Conservation (phyloP, 2,888 invertebrate genomes). For the Syrphus vitripennis region DNA sequence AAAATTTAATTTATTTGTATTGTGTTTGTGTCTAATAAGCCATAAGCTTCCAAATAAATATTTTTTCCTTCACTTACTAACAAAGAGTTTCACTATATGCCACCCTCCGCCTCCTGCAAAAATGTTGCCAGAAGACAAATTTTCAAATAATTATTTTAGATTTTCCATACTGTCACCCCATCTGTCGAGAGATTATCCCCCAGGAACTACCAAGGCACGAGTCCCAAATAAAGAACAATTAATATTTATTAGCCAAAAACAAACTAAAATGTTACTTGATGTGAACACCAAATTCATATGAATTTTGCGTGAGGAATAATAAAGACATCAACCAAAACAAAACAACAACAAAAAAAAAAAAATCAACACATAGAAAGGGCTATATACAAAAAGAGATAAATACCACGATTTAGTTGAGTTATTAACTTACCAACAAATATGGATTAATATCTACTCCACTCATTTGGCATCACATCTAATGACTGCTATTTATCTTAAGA, state of each 20-base stretch:
- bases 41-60: too few species aligned
- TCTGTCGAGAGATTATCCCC: neutral
- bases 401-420: conserved; percentile 52
- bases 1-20: too few species aligned
- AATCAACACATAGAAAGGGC: neutral
- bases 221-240: neutral
- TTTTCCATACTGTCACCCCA: neutral
- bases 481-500: conserved; percentile 33
- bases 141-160: neutral
- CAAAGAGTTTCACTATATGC: too few species aligned
- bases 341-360: neutral
- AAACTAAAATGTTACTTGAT: neutral
- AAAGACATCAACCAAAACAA: neutral
- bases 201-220: neutral
- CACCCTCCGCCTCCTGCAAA: too few species aligned
- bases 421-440: conserved; percentile 57
- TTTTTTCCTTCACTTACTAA: too few species aligned
- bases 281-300: conserved; percentile 23
- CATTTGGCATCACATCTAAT: conserved; percentile 51
- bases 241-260: conserved; percentile 21
- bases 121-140: too few species aligned
- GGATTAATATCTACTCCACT: conserved; percentile 60
- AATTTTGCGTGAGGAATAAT: conserved; percentile 27
- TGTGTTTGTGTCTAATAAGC: too few species aligned
- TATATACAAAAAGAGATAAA: conserved; percentile 29